phyloP scores from a whole-genome alignment of 2,797 vertebrate species.

The Clarias fuscus region DNA sequence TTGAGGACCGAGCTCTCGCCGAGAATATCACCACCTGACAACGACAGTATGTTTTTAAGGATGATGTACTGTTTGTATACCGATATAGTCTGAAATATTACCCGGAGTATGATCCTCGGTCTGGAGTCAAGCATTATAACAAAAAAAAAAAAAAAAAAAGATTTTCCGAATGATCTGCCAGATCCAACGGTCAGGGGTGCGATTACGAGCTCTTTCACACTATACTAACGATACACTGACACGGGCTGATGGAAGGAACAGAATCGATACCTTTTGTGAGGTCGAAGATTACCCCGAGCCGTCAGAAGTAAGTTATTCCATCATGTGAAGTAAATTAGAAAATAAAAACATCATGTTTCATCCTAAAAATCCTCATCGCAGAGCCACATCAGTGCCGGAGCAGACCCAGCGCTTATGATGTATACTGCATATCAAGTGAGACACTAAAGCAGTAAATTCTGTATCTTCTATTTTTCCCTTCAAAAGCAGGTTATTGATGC shows the following conservation, averaged over 20 bases:
- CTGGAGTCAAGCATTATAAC: neutral
- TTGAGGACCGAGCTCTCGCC: neutral
- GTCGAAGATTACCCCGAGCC: neutral
- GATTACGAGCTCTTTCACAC: neutral
- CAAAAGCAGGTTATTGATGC: slow-evolving; percentile 17
- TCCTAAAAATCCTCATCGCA: neutral
- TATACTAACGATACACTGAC: neutral
- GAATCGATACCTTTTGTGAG: neutral
- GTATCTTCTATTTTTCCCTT: slow-evolving; percentile 4
- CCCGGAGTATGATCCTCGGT: neutral
- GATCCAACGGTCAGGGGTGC: neutral
- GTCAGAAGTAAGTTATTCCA: too few species aligned
- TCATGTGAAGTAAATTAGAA: neutral
- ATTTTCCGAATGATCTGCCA: neutral
- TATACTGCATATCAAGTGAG: neutral
- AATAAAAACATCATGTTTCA: neutral
- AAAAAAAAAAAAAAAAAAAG: neutral
- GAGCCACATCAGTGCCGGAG: neutral
- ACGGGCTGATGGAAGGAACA: neutral
- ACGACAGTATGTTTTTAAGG: neutral
- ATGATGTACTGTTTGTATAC: neutral
- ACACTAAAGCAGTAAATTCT: neutral
- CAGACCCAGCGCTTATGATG: neutral
- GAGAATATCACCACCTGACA: neutral
- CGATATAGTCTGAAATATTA: neutral